phyloP scores from a whole-genome alignment of 1,140 invertebrate species.

The Pararge aegeria region DNA sequence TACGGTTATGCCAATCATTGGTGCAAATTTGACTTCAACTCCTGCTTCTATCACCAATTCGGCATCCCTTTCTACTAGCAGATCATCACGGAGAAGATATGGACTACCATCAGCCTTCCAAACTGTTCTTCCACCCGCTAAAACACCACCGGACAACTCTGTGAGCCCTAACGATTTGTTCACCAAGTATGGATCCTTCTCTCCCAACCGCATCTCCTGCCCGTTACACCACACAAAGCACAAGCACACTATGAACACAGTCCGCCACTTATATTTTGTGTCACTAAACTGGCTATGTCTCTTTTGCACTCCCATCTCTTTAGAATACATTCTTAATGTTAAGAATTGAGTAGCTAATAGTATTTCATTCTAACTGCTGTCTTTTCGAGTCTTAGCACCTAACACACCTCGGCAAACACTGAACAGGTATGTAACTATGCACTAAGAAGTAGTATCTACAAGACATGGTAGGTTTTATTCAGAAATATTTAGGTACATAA shows the following conservation, averaged over 20 bases:
- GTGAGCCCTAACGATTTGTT: slow-evolving; percentile 71
- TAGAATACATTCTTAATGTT: slow-evolving; percentile 52
- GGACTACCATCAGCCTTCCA: slow-evolving; percentile 84
- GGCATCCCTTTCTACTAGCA: slow-evolving; percentile 87
- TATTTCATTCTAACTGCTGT: slow-evolving; percentile 5
- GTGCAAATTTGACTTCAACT: slow-evolving; percentile 90
- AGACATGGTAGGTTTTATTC: not conserved
- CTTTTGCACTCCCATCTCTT: slow-evolving; percentile 69
- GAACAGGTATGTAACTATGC: slow-evolving; percentile 46
- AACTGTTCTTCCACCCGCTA: slow-evolving; percentile 79
- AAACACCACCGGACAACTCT: slow-evolving; percentile 82
- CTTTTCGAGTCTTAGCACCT: slow-evolving; percentile 13
- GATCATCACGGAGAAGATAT: slow-evolving; percentile 88
- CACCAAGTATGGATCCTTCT: slow-evolving; percentile 61
- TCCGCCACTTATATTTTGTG: slow-evolving; percentile 79
- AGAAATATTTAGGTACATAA: not conserved
- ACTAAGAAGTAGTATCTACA: not conserved
- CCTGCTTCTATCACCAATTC: slow-evolving; percentile 92
- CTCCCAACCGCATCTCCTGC: slow-evolving; percentile 48
- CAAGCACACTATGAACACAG: slow-evolving; percentile 50
- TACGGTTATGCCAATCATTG: slow-evolving; percentile 94
- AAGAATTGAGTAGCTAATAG: slow-evolving; percentile 54
- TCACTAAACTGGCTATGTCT: slow-evolving; percentile 77
- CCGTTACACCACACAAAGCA: slow-evolving; percentile 53
- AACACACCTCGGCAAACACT: slow-evolving; percentile 52